Percentiles rank a stretch among this genome's conserved stretches.
phyloP scores from a whole-genome alignment of 2,797 vertebrate genomes.

The Microhierax caerulescens region DNA sequence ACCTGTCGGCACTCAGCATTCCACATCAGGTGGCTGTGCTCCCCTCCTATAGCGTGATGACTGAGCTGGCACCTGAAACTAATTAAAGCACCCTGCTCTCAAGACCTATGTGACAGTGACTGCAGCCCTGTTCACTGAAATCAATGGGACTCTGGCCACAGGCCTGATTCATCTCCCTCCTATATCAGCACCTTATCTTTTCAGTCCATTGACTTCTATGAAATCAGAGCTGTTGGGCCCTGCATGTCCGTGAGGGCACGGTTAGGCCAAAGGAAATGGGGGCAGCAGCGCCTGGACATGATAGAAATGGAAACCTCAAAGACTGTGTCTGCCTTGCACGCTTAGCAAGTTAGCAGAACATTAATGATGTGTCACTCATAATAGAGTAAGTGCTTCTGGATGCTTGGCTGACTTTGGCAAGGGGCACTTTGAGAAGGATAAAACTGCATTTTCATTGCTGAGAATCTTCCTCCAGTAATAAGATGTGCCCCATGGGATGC shows the following conservation, averaged over 20 bases:
- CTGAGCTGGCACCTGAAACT: background rate
- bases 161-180: background rate
- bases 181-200: background rate
- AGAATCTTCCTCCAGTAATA: background rate
- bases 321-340: background rate
- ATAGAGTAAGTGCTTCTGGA: background rate
- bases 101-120: rapidly evolving
- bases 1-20: background rate
- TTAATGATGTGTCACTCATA: background rate
- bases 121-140: background rate
- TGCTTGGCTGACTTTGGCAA: conserved; percentile 42
- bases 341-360: background rate
- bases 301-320: background rate
- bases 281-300: background rate
- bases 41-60: background rate
- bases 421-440: conserved; percentile 41
- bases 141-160: background rate
- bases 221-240: background rate
- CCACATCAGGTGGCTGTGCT: background rate
- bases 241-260: background rate
- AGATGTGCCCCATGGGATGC: conserved; percentile 13
- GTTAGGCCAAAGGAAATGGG: background rate
- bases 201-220: background rate
- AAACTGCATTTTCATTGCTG: conserved; percentile 39
- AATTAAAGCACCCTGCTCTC: background rate